These are phyloP conservation scores for Bucco capensis DNA, from an alignment of 2,113 vertebrate genomes.

Conservation along the genomic window DNA sequence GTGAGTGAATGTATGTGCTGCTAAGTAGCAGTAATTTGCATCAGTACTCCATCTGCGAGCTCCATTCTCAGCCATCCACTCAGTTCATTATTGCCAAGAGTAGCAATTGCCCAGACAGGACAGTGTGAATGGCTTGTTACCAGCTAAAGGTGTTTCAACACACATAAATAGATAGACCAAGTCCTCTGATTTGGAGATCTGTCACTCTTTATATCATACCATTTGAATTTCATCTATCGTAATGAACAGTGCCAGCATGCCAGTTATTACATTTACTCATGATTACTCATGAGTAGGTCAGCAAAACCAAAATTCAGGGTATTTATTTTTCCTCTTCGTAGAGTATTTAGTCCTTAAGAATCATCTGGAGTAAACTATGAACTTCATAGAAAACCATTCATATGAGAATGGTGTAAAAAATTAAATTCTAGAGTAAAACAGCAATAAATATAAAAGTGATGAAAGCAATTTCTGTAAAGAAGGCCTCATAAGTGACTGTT, in stretches of 20 bases:
- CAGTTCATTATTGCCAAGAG: neutral
- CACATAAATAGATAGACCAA: neutral
- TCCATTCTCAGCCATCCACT: neutral
- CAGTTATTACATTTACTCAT: neutral
- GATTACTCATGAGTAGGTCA: neutral
- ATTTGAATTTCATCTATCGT: neutral
- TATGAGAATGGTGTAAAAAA: neutral
- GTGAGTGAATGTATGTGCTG: neutral
- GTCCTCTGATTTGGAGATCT: neutral
- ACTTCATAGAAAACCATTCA: neutral
- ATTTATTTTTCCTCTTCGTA: neutral
- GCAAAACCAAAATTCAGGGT: neutral
- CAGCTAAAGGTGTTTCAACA: neutral
- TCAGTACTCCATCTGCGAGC: neutral
- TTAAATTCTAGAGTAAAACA: neutral
- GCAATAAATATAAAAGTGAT: neutral
- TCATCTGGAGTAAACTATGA: neutral
- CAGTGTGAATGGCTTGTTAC: neutral
- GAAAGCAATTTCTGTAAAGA: neutral
- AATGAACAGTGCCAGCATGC: neutral
- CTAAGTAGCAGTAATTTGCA: neutral
- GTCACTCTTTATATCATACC: neutral
- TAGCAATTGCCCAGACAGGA: neutral
- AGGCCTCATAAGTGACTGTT: neutral
- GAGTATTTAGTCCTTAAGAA: neutral